Percentiles rank a stretch among this genome's conserved stretches.
These are phyloP conservation scores for Smutsia temminckii DNA, from an alignment of 2,797 vertebrate genomes.

Conservation along the genomic window DNA sequence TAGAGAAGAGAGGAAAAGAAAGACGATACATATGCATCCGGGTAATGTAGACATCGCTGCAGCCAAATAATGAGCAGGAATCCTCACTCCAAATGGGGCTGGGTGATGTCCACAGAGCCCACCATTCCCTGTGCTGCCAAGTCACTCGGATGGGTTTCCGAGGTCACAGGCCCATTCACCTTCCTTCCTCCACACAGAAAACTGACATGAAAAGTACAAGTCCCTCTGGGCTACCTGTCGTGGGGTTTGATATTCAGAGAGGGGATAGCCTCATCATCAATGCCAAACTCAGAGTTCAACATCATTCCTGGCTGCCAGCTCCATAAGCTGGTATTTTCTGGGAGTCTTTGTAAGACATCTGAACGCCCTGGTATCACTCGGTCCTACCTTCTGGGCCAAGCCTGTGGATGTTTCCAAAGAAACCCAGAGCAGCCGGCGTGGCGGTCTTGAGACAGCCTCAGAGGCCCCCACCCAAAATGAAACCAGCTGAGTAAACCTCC, in stretches of 20 bases:
- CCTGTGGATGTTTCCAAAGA: conserved; percentile 26
- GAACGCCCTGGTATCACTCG: neutral
- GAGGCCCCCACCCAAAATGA: conserved; percentile 20
- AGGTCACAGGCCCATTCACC: neutral
- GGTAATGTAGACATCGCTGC: neutral
- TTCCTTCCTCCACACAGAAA: neutral
- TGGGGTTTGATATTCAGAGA: neutral
- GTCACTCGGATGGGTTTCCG: neutral
- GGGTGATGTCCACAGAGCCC: neutral
- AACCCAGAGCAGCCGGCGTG: neutral
- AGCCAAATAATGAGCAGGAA: neutral
- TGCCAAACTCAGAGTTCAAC: neutral
- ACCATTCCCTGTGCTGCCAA: neutral
- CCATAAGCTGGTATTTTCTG: neutral
- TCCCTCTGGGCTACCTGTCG: neutral
- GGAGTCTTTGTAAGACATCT: neutral
- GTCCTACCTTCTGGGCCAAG: neutral
- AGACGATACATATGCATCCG: neutral
- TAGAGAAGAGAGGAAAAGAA: neutral
- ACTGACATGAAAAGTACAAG: neutral
- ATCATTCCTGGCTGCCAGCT: neutral
- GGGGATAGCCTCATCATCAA: neutral
- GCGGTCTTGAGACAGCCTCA: neutral
- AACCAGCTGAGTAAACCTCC: conserved; percentile 64
- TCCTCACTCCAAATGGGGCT: neutral